Percentiles rank a stretch among this genome's conserved stretches.
These are phyloP conservation scores for Ophraella communa DNA, from an alignment of 2,888 invertebrate species.

Conservation along the genomic window DNA sequence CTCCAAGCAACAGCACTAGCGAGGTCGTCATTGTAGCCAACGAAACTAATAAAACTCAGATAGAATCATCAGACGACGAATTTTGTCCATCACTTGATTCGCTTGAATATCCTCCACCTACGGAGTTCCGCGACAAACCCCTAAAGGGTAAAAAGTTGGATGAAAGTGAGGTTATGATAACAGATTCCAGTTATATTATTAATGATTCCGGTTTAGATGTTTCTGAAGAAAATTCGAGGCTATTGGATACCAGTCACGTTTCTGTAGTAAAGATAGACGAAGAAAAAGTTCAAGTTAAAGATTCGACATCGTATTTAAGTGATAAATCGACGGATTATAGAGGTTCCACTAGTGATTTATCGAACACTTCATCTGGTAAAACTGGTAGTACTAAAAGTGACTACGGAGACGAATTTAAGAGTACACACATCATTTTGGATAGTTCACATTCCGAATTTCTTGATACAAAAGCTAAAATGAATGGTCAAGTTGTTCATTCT, in stretches of 20 bases:
- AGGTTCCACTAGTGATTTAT: constrained; percentile 58
- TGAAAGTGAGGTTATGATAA: constrained; percentile 85
- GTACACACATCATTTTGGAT: constrained; percentile 61
- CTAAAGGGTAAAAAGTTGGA: constrained; percentile 70
- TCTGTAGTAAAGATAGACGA: constrained; percentile 90
- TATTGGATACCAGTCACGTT: constrained; percentile 82
- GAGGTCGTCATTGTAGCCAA: constrained; percentile 84
- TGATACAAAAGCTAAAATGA: constrained; percentile 55
- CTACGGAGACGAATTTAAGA: constrained; percentile 58
- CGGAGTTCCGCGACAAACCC: constrained; percentile 59
- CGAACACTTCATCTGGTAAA: constrained; percentile 56
- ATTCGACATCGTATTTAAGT: constrained; percentile 64
- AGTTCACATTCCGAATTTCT: constrained; percentile 53
- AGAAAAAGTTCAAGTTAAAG: constrained; percentile 75
- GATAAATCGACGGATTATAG: constrained; percentile 49
- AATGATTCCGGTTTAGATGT: constrained; percentile 72
- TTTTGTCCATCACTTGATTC: constrained; percentile 78
- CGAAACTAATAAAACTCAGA: constrained; percentile 73
- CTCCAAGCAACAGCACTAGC: constrained; percentile 63
- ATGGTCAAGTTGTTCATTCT: constrained; percentile 60
- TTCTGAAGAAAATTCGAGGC: constrained; percentile 57
- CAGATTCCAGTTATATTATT: constrained; percentile 72
- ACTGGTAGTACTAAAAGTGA: constrained; percentile 54
- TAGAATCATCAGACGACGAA: constrained; percentile 76
- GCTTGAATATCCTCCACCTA: constrained; percentile 67